Evolutionary conservation across 2,888 invertebrate species (phyloP), one percentile per base, ranked within the genome.

Genomic region (Brachylomia viminalis): DNA sequence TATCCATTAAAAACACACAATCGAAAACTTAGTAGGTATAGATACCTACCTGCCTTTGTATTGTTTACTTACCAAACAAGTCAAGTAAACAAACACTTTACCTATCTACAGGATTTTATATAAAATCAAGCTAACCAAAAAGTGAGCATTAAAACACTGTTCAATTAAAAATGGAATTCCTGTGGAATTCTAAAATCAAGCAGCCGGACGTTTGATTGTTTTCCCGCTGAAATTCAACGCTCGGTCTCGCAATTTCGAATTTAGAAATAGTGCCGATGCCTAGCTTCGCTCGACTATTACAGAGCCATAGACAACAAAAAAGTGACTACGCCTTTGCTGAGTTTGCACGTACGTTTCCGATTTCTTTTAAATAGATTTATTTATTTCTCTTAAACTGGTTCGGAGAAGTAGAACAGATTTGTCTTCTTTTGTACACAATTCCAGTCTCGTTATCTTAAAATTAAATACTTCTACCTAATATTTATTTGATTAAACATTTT

Each of bases 231-330:
- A 75, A 70, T 70, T 73, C 56, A 49, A 70, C 66, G 62, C 67
- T 33, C 38, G 15, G 38, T 33, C 8, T 54, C 30, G 71, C 56
- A 82, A 77, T 84, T 87, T 79, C 38, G 67, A 80, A 83, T 87
- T 75, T 64, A 73, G 75, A 83, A 67, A 61, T 66, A 58, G 52
- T 77, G 52, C 45, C 30, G 61, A 59, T 77, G 52, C 58, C 61
- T 56, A 38, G 33, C 64, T 70, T 59, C 47, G 20, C 61, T 56
- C 67, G 58, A 61, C 59, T n/a, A 30, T 67, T 45, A n/a, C 59
- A 62, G 20, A 66, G 56, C n/a, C 45, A 54, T 42, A 62, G 27
- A 58, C 38, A 65, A 70, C 68, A 85, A 81, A 83, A 77, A 61
- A 30, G 17, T 61, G 13, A n/a, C 13, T 20, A 65, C 69, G 52